These are phyloP conservation scores for Drosophila lini DNA, from an alignment of 1,140 invertebrate genomes.

Conservation along the genomic window DNA sequence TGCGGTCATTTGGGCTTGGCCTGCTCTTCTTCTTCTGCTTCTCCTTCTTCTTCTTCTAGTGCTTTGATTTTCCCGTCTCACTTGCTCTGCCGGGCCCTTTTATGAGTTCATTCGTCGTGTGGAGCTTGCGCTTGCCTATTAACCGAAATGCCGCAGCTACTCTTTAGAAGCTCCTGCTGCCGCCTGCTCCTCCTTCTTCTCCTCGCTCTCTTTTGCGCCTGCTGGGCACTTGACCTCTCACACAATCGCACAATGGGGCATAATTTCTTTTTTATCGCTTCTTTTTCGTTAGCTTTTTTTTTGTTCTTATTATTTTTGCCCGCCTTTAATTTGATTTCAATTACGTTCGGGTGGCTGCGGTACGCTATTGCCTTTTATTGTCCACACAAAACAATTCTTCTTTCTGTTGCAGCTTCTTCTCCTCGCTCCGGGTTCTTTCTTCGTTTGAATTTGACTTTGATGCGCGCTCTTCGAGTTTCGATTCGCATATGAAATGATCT, in stretches of 20 bases:
- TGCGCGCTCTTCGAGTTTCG: conserved; percentile 79
- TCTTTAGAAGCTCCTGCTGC: conserved; percentile 7
- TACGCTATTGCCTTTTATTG: conserved; percentile 30
- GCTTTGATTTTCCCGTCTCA: conserved; percentile 30
- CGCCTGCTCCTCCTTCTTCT: conserved; percentile 26
- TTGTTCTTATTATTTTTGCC: conserved; percentile 53
- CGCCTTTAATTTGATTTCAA: conserved; percentile 81
- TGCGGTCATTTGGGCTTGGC: conserved; percentile 50
- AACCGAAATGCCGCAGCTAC: conserved; percentile 35
- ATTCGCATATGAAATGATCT: conserved; percentile 80
- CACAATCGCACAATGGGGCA: conserved; percentile 73
- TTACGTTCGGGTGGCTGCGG: conserved; percentile 55
- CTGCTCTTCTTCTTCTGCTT: conserved; percentile 27
- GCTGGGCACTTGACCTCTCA: conserved; percentile 58
- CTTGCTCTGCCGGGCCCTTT: conserved; percentile 48
- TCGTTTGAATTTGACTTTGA: conserved; percentile 74
- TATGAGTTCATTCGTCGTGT: conserved; percentile 71
- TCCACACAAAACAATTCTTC: conserved; percentile 61
- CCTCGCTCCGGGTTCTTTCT: conserved; percentile 17
- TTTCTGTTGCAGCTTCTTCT: conserved; percentile 41
- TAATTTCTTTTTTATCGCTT: conserved; percentile 80
- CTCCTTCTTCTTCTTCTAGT: conserved; percentile 20
- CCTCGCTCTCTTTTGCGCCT: conserved; percentile 18
- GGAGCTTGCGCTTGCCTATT: conserved; percentile 51
- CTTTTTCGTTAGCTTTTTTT: conserved; percentile 35